These are phyloP conservation scores for Abramis brama DNA, from an alignment of 2,113 vertebrate species.

Conservation along the genomic window DNA sequence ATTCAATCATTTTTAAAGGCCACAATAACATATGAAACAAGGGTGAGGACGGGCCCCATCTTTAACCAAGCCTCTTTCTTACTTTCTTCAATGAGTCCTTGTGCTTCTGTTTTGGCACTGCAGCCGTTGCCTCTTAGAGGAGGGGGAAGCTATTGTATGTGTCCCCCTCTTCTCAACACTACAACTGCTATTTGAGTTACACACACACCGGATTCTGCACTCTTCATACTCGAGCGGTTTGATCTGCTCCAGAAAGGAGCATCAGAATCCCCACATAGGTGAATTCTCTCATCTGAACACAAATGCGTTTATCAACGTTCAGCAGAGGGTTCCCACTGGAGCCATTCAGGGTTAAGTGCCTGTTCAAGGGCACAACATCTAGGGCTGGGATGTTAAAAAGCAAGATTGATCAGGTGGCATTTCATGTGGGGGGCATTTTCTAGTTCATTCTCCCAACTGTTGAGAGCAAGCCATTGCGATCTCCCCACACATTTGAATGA, in stretches of 20 bases:
- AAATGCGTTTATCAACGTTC: constrained; percentile 3
- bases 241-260: neutral
- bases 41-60: constrained; percentile 67
- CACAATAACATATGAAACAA: constrained; percentile 36
- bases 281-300: constrained; percentile 21
- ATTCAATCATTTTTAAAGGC: constrained; percentile 32
- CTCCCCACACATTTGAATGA: neutral
- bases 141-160: constrained; percentile 72
- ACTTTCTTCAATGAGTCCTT: constrained; percentile 77
- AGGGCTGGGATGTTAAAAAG: neutral
- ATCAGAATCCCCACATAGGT: constrained; percentile 6
- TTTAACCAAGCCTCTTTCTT: constrained; percentile 72
- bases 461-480: neutral
- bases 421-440: neutral
- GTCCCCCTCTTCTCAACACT: constrained; percentile 72
- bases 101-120: constrained; percentile 78
- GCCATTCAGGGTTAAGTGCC: neutral
- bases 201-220: constrained; percentile 61
- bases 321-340: constrained; percentile 9
- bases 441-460: neutral
- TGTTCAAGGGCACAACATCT: constrained; percentile 15
- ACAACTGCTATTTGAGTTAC: constrained; percentile 68
- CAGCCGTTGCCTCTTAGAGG: constrained; percentile 71
- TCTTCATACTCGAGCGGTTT: constrained; percentile 62
- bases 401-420: constrained; percentile 1